Percentiles rank a stretch among this genome's conserved stretches.
These are phyloP conservation scores for Plusia festucae DNA, from an alignment of 2,888 invertebrate species.

Conservation along the genomic window DNA sequence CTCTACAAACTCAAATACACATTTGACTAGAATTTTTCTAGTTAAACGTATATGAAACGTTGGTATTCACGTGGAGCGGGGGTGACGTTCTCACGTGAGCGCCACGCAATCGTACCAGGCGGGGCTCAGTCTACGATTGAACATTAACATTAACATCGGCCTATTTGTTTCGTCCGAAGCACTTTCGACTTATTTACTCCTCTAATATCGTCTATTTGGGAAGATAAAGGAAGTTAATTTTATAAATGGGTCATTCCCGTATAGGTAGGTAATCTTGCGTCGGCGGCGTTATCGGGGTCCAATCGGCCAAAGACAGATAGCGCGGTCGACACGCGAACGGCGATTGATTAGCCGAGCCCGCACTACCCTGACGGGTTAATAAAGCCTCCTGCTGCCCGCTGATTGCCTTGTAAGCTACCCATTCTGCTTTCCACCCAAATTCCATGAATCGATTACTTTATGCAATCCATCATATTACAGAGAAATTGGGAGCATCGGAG, in stretches of 20 bases:
- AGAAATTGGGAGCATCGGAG: conserved; percentile 55
- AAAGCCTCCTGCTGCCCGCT: conserved; percentile 82
- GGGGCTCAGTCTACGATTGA: conserved; percentile 55
- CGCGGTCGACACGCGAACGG: conserved; percentile 86
- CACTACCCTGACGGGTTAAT: conserved; percentile 87
- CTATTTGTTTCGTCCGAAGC: conserved; percentile 74
- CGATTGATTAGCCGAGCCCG: conserved; percentile 88
- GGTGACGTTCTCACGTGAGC: conserved; percentile 17
- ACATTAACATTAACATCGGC: conserved; percentile 67
- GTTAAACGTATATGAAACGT: conserved; percentile 18
- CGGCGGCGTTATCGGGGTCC: conserved; percentile 82
- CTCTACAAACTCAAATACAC: conserved; percentile 31
- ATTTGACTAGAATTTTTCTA: conserved; percentile 24
- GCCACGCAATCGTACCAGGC: conserved; percentile 42
- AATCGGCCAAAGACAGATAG: conserved; percentile 88
- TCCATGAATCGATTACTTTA: conserved; percentile 77
- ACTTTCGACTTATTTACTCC: conserved; percentile 83
- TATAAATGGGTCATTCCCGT: conserved; percentile 86
- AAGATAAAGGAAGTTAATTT: conserved; percentile 88
- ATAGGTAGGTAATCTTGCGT: conserved; percentile 86
- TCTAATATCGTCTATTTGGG: conserved; percentile 80
- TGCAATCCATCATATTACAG: conserved; percentile 76
- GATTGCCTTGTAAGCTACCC: conserved; percentile 86
- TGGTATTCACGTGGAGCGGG: conserved; percentile 25
- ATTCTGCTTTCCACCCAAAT: conserved; percentile 76